Evolutionary conservation across 2,113 vertebrate species (phyloP).

Genomic region (Chionomys nivalis): DNA sequence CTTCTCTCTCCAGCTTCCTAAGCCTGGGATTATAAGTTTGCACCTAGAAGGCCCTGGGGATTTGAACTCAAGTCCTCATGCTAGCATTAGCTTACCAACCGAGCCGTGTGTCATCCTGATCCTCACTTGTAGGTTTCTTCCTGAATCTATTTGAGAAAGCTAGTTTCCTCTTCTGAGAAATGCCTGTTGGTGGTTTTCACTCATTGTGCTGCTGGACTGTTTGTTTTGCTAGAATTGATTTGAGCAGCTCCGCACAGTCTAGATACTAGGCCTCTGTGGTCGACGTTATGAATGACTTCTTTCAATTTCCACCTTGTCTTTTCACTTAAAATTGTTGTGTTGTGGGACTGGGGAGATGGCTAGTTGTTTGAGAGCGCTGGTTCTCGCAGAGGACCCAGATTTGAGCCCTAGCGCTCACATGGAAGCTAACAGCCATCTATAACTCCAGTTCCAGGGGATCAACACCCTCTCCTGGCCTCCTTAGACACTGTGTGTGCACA

Average conservation of each 20-base stretch:
- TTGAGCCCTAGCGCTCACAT: background rate
- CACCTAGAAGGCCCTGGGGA: background rate
- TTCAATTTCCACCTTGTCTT: constrained; percentile 10
- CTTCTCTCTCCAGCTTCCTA: background rate
- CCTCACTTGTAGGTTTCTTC: background rate
- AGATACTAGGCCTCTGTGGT: constrained; percentile 16
- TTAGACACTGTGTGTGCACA: background rate
- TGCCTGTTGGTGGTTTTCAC: background rate
- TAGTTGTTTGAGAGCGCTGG: background rate
- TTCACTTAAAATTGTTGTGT: background rate
- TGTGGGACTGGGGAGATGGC: background rate
- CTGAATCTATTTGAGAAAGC: background rate
- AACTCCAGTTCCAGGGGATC: background rate
- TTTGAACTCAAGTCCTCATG: background rate
- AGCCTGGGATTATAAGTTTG: background rate
- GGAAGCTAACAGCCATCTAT: background rate
- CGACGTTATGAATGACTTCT: constrained; percentile 17
- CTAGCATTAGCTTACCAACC: background rate
- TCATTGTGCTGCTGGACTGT: background rate
- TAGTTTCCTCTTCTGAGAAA: constrained; percentile 1
- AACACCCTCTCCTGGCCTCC: background rate
- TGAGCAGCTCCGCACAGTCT: background rate
- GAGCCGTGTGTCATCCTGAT: background rate
- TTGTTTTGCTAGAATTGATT: background rate
- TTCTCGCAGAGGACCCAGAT: background rate